Evolutionary conservation across 2,888 invertebrate species (phyloP), one percentile per base, ranked within the genome.

Genomic region (Marasmarcha lunaedactyla): DNA sequence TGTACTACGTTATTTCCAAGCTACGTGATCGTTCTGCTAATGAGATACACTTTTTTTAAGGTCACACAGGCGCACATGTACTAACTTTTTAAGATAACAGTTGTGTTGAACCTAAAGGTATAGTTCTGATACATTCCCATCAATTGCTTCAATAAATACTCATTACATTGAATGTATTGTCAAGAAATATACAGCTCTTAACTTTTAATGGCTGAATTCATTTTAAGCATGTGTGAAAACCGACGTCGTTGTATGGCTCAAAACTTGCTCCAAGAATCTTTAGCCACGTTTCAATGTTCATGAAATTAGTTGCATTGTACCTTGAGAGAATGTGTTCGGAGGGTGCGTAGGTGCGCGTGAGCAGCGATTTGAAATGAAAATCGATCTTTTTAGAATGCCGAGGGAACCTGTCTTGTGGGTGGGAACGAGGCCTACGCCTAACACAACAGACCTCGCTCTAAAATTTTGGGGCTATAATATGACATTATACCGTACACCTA

Each of bases 351-450:
- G 74, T 54, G 56, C 54, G 54, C 53, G 50, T 54, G 55, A 54
- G 65, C 55, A 57, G 62, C 69, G 72, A 73, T 72, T 76, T 74
- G 67, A 72, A 76, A 76, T 72, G 71, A 76, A 78, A 77, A 77
- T 73, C 70, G 62, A 71, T 68, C 64, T 63, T 66, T 70, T 70
- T 68, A 70, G 64, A 60, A 59, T 64, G 62, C 53, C 52, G 59
- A 61, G 60, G 56, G 56, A 73, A 77, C 74, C 70, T 60, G 74
- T 71, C 66, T 57, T 55, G 77, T 79, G 67, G 77, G 78, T 62
- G 73, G 60, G 46, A 61, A 51, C 54, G 51, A 60, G 53, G 60
- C 72, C 73, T 73, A 70, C 70, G 62, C 67, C 46, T 50, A 56
- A 65, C 59, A 63, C 61, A 60, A 51, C 52, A 48, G 56, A 52